Conservation (phyloP, 1,140 invertebrate species). For the Drosophila virilis region DNA sequence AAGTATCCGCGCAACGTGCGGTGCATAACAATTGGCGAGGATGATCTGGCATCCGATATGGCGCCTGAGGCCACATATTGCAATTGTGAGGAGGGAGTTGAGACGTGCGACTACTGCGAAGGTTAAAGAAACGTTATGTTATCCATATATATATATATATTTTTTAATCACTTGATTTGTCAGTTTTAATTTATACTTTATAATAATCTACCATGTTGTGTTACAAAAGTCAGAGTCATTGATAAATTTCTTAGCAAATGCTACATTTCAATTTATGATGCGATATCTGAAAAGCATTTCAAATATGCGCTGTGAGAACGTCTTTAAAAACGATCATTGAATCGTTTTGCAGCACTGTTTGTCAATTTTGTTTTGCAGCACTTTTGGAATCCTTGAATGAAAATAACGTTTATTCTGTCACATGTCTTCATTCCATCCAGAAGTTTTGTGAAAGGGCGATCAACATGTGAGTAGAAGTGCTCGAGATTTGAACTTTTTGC, state of each 20-base stretch:
- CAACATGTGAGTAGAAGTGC: constrained; percentile 20
- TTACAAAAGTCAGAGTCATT: not conserved
- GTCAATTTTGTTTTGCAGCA: not conserved
- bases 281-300: not conserved
- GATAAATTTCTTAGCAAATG: no score
- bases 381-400: not conserved
- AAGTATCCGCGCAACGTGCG: constrained; percentile 68
- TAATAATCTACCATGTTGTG: not conserved
- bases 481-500: not conserved
- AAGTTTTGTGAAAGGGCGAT: not conserved
- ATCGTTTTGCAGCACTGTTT: not conserved
- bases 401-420: constrained; percentile 20
- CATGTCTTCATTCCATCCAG: no score
- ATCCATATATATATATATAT: constrained; percentile 7
- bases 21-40: constrained; percentile 55
- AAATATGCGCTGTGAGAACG: not conserved
- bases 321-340: not conserved
- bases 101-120: constrained; percentile 34
- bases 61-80: constrained; percentile 55
- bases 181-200: not conserved
- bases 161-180: constrained; percentile 40
- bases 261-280: no score
- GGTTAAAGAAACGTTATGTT: not conserved
- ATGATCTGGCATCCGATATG: constrained; percentile 64
- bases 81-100: constrained; percentile 51